Percentiles rank a stretch among this genome's conserved stretches.
Conservation (phyloP, 2,888 invertebrate genomes). For the Drosophila ochracea region DNA sequence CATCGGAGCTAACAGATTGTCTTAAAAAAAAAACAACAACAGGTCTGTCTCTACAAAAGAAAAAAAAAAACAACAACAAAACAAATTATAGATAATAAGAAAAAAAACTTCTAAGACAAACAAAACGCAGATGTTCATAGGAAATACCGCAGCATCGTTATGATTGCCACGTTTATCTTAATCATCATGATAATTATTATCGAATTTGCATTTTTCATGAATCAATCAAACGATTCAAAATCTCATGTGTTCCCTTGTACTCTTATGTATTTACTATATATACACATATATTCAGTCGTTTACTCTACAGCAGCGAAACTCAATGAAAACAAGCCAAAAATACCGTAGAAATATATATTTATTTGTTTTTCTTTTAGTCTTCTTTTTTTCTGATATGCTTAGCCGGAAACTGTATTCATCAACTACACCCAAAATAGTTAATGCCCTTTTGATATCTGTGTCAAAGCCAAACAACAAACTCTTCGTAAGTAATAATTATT, state of each 20-base stretch:
- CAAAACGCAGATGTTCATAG: slow-evolving; percentile 54
- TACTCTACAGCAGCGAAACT: slow-evolving; percentile 40
- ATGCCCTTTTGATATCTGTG: slow-evolving; percentile 11
- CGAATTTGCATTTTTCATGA: slow-evolving; percentile 74
- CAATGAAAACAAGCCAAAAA: slow-evolving; percentile 42
- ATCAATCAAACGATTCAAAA: slow-evolving; percentile 70
- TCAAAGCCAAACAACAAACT: slow-evolving; percentile 13
- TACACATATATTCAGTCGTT: slow-evolving; percentile 22
- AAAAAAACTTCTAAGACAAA: slow-evolving; percentile 62
- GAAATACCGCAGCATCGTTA: slow-evolving; percentile 65
- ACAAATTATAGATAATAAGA: slow-evolving; percentile 45
- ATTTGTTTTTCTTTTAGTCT: slow-evolving; percentile 2
- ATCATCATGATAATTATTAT: slow-evolving; percentile 27
- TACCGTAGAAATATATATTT: slow-evolving; percentile 3
- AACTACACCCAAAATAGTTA: slow-evolving; percentile 6
- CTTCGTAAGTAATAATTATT: not conserved
- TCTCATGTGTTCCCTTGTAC: slow-evolving; percentile 40
- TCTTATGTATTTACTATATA: slow-evolving; percentile 24
- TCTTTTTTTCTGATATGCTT: not conserved
- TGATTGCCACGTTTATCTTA: slow-evolving; percentile 27
- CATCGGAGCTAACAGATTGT: slow-evolving; percentile 67
- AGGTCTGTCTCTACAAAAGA: slow-evolving; percentile 35
- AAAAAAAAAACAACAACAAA: slow-evolving; percentile 26
- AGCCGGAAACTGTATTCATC: slow-evolving; percentile 27
- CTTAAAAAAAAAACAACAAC: slow-evolving; percentile 64